Percentiles rank a stretch among this genome's conserved stretches.
Conservation (phyloP, 2,113 vertebrate genomes). For the Ptilorrhoa leucosticta region DNA sequence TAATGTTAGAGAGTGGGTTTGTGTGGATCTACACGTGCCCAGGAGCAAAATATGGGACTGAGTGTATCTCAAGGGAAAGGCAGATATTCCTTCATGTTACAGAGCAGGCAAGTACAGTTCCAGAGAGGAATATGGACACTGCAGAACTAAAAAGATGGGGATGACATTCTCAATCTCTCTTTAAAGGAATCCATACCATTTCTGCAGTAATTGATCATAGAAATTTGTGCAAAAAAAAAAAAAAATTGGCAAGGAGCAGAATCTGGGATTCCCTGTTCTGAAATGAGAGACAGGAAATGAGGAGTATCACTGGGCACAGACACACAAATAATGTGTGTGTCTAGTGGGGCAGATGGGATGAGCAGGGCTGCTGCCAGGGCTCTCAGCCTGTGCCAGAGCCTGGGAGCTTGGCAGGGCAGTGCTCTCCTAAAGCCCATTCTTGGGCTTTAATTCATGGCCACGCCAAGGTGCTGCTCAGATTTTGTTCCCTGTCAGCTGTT, state of each 20-base stretch:
- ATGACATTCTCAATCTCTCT: neutral
- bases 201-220: neutral
- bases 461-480: neutral
- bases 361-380: neutral
- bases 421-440: neutral
- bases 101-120: neutral
- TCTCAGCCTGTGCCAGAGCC: neutral
- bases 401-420: neutral
- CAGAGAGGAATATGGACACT: no score
- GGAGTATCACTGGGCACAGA: neutral
- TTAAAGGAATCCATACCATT: neutral
- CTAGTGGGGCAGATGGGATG: accelerated
- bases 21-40: neutral
- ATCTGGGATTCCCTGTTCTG: neutral
- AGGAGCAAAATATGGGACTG: neutral
- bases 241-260: neutral
- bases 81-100: neutral
- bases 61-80: neutral
- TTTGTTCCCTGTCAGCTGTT: neutral
- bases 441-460: no score
- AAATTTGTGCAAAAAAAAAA: neutral
- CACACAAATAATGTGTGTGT: neutral
- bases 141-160: neutral
- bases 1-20: neutral
- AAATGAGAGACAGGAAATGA: neutral